Conservation (phyloP, 2,797 vertebrate genomes). For the Acrocephalus scirpaceus region DNA sequence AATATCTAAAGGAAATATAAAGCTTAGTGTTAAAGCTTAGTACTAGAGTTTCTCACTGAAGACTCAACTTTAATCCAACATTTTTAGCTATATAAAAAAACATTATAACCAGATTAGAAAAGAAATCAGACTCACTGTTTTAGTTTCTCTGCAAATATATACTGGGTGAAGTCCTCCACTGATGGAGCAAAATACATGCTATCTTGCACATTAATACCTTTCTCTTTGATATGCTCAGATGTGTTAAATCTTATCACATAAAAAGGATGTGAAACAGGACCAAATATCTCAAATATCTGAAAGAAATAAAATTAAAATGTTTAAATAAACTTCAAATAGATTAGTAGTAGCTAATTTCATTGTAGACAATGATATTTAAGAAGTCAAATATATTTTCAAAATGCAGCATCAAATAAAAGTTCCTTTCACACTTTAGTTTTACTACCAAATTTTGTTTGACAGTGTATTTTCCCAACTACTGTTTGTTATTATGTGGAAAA, state of each 20-base stretch:
- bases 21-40: neutral
- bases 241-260: constrained; percentile 90
- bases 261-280: constrained; percentile 89
- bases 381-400: neutral
- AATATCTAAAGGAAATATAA: neutral
- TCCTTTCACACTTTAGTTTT: neutral
- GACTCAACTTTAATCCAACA: neutral
- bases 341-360: neutral
- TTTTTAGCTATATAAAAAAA: neutral
- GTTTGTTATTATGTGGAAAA: neutral
- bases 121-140: constrained; percentile 79
- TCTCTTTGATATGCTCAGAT: constrained; percentile 81
- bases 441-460: neutral
- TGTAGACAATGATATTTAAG: neutral
- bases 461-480: neutral
- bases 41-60: neutral
- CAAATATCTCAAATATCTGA: constrained; percentile 94
- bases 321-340: neutral
- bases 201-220: constrained; percentile 81
- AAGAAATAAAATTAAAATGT: constrained; percentile 36
- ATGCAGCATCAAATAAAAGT: neutral
- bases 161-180: constrained; percentile 88
- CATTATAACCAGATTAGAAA: neutral
- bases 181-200: constrained; percentile 87
- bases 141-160: constrained; percentile 88